Evolutionary conservation across 2,888 invertebrate species (phyloP).

Genomic region (Folsomia manolachei): DNA sequence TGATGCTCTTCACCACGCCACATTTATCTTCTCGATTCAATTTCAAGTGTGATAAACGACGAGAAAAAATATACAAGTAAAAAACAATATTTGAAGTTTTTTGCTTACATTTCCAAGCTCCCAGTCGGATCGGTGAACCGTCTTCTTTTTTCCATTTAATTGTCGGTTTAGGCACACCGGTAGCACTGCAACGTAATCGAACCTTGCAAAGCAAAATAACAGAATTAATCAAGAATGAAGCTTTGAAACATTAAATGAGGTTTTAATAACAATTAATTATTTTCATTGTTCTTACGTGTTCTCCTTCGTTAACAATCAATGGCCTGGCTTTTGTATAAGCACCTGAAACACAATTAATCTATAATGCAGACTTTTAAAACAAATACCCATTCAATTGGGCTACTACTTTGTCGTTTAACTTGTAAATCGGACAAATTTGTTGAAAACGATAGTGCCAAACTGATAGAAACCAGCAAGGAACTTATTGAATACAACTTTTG

Average conservation of each 20-base stretch:
- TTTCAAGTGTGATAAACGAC: neutral
- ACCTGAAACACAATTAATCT: slow-evolving; percentile 27
- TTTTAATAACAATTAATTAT: neutral
- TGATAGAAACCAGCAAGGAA: too few species aligned
- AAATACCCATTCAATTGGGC: too few species aligned
- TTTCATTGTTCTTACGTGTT: slow-evolving; percentile 56
- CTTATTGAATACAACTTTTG: too few species aligned
- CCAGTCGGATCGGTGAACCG: slow-evolving; percentile 63
- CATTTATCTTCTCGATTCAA: too few species aligned
- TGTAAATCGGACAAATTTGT: too few species aligned
- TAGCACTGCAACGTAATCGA: slow-evolving; percentile 75
- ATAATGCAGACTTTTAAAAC: too few species aligned
- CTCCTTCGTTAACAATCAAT: slow-evolving; percentile 74
- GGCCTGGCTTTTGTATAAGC: slow-evolving; percentile 51
- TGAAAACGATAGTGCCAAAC: too few species aligned
- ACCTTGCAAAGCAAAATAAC: slow-evolving; percentile 55
- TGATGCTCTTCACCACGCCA: neutral
- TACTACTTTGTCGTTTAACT: too few species aligned
- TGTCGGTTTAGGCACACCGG: slow-evolving; percentile 70
- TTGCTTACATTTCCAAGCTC: slow-evolving; percentile 64
- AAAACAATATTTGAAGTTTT: neutral
- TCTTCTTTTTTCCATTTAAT: slow-evolving; percentile 69
- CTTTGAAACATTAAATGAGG: too few species aligned
- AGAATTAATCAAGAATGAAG: too few species aligned
- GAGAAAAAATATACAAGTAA: neutral